Conservation (phyloP, 1,140 invertebrate genomes). For the Helicoverpa zea region DNA sequence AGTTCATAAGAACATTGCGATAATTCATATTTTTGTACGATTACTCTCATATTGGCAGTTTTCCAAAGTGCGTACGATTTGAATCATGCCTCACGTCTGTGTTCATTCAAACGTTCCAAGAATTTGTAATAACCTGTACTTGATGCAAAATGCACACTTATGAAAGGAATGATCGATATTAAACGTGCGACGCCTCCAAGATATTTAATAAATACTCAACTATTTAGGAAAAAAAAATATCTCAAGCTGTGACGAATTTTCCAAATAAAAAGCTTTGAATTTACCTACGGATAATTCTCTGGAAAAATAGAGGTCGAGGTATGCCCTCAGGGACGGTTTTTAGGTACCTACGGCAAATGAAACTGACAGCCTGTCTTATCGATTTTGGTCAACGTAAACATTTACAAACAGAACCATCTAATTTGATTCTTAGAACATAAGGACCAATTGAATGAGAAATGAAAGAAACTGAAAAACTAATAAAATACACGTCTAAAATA, state of each 20-base stretch:
- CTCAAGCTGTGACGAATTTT: neutral
- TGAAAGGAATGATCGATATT: slow-evolving; percentile 12
- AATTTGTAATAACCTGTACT: slow-evolving; percentile 14
- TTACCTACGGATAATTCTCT: no score
- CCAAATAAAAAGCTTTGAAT: no score
- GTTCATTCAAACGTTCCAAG: slow-evolving; percentile 39
- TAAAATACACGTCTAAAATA: no score
- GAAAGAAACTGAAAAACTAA: no score
- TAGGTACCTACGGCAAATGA: no score
- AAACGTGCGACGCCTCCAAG: neutral
- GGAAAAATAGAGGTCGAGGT: no score
- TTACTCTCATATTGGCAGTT: slow-evolving; percentile 54
- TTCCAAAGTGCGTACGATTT: slow-evolving; percentile 46
- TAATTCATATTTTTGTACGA: slow-evolving; percentile 42
- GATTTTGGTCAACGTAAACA: no score
- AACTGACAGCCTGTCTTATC: no score
- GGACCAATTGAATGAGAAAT: no score
- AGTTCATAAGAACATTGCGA: slow-evolving; percentile 11
- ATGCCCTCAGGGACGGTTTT: no score
- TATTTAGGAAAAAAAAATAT: neutral
- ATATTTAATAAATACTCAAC: neutral
- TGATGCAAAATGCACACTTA: slow-evolving; percentile 6
- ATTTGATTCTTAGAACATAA: no score
- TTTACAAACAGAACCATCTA: no score
- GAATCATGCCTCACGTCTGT: slow-evolving; percentile 39